Evolutionary conservation across 1,140 invertebrate genomes (phyloP).

Genomic region (Drosophila cardini): DNA sequence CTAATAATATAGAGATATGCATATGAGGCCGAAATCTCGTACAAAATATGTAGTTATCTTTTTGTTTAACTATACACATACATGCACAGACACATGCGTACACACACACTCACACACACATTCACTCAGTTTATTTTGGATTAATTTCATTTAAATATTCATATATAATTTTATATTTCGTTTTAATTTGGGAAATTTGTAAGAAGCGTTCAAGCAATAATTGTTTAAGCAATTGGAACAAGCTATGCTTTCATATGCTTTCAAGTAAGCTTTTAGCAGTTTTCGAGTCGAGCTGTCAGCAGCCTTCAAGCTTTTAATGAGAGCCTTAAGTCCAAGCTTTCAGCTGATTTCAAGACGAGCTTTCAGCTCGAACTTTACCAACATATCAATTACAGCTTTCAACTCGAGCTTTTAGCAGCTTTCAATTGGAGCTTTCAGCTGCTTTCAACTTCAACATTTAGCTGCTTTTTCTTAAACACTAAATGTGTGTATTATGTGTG

Average conservation of each 20-base stretch:
- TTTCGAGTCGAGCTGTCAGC: neutral
- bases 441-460: too few species aligned
- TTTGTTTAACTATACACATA: constrained; percentile 6
- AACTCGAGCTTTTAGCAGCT: neutral
- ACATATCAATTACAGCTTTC: neutral
- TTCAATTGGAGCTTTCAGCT: neutral
- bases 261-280: constrained; percentile 32
- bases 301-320: neutral
- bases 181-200: constrained; percentile 22
- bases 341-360: constrained; percentile 45
- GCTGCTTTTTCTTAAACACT: constrained; percentile 2
- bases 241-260: constrained; percentile 66
- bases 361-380: neutral
- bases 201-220: constrained; percentile 37
- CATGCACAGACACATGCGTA: constrained; percentile 2
- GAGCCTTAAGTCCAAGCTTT: constrained; percentile 28
- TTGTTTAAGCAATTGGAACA: constrained; percentile 52
- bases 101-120: constrained; percentile 10
- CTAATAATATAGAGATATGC: constrained; percentile 47
- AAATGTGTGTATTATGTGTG: constrained; percentile 2
- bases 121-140: neutral
- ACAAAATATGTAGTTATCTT: constrained; percentile 40
- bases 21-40: constrained; percentile 52
- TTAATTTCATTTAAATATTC: constrained; percentile 20
- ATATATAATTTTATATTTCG: constrained; percentile 1